Conservation (phyloP, 2,888 invertebrate species). For the Eristalis tenax region DNA sequence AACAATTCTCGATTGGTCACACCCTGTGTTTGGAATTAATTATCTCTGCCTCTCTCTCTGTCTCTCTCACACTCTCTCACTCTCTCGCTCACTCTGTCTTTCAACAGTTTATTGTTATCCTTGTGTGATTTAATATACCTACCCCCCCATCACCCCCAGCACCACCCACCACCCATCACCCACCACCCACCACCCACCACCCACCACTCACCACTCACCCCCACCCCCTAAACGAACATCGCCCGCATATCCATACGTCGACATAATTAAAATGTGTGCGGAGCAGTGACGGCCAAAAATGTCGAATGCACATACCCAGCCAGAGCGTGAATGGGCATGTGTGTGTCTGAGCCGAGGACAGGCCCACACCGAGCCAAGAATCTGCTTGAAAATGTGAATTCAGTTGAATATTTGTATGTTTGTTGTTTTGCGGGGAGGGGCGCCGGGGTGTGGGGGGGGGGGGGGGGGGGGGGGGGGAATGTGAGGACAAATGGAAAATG, state of each 20-base stretch:
- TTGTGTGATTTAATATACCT: background rate
- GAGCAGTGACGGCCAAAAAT: background rate
- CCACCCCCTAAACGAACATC: background rate
- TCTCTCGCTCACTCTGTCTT: background rate
- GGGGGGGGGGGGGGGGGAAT: background rate
- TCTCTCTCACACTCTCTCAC: background rate
- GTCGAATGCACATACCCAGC: background rate
- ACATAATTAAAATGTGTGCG: constrained; percentile 7
- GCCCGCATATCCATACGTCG: background rate
- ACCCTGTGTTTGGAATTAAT: constrained; percentile 30
- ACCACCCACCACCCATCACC: background rate
- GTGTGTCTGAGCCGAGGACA: background rate
- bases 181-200: background rate
- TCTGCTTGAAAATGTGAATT: background rate
- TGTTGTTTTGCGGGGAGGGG: background rate
- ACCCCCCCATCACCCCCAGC: too few species aligned
- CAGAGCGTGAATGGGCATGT: background rate
- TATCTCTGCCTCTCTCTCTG: background rate
- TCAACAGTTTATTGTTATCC: constrained; percentile 21
- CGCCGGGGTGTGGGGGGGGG: too few species aligned
- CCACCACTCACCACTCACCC: background rate
- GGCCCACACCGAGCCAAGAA: background rate
- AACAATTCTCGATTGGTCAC: constrained; percentile 12
- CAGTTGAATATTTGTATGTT: background rate
- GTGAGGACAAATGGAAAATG: background rate